Evolutionary conservation across 2,888 invertebrate species (phyloP), one percentile per base, ranked within the genome.

Genomic region (Trissolcus brochymenae): DNA sequence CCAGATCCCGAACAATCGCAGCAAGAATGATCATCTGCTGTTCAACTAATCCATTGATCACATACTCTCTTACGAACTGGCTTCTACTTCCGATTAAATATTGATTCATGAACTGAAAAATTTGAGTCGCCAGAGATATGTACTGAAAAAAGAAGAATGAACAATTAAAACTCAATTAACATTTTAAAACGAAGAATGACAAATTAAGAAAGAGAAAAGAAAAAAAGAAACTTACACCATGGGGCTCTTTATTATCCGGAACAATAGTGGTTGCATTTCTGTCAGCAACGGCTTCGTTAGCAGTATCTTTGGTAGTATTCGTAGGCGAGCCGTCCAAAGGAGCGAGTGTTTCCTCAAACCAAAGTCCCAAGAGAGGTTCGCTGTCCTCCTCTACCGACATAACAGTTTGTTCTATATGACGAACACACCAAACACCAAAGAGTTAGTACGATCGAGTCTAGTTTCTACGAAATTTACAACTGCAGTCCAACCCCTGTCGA

Each of bases 311-410:
- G 60, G 92, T 91, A 46, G 91, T 91, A 80, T 93, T 94, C 0
- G 91, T 89, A 9, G 92, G 91, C 80, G 86, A 85, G 55, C 85
- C 87, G 75, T 95, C 94, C 0, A 94, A 93, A 1, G 96, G 96
- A 21, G 96, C 95, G 11, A 98, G 91, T 0, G 97, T 96, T 86
- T 97, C 96, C 87, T 98, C 97, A 90, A 98, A 96, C 97, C 97
- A 98, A 81, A 96, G 93, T 0, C 98, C 98, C 82, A 96, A 91
- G 76, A 96, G 92, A 4, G 96, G 95, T 89, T 96, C 96, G 88
- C 94, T 94, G 88, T 95, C 94, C 84, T 92, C 92, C 91, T 93
- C 93, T 92, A 84, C 84, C 82, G 84, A 85, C 85, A 87, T 82
- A 86, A 86, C 83, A 86, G 84, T 85, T 86, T 85, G 84, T 85